Percentiles rank a stretch among this genome's conserved stretches.
phyloP scores from a whole-genome alignment of 1,140 invertebrate genomes.

The Micrasema longulum region DNA sequence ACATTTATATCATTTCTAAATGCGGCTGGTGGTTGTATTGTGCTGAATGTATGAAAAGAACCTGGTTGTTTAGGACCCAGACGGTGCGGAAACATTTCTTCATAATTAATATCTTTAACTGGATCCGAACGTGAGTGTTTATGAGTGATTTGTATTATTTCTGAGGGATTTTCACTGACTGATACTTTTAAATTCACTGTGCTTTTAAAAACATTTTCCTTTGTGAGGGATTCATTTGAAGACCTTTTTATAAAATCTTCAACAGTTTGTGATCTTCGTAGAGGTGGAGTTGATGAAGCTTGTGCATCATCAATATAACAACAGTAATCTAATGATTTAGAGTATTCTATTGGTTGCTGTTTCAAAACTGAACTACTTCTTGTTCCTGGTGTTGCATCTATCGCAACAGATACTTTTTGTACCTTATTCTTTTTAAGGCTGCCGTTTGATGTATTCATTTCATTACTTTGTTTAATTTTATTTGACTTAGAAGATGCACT shows the following conservation, averaged over 20 bases:
- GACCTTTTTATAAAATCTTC: conserved; percentile 59
- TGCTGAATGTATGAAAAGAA: conserved; percentile 64
- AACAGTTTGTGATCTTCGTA: conserved; percentile 63
- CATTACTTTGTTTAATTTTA: conserved; percentile 64
- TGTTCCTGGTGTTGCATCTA: conserved; percentile 80
- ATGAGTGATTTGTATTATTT: conserved; percentile 71
- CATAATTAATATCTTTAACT: conserved; percentile 69
- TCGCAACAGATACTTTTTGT: conserved; percentile 78
- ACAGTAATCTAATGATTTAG: conserved; percentile 69
- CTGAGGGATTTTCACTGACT: conserved; percentile 50
- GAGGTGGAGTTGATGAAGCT: conserved; percentile 56
- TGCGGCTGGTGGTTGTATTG: conserved; percentile 66
- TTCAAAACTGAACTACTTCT: conserved; percentile 77
- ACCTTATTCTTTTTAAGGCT: conserved; percentile 65
- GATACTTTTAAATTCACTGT: conserved; percentile 62
- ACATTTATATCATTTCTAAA: conserved; percentile 78
- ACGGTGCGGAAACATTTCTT: conserved; percentile 61
- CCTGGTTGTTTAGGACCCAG: conserved; percentile 56
- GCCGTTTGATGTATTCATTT: conserved; percentile 54
- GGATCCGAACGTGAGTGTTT: conserved; percentile 82
- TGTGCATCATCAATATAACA: conserved; percentile 58
- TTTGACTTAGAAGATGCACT: conserved; percentile 58
- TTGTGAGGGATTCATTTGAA: conserved; percentile 47
- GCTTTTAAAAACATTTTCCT: conserved; percentile 64
- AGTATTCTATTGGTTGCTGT: conserved; percentile 80